phyloP scores from a whole-genome alignment of 1,140 invertebrate species.

The Eriocheir sinensis region DNA sequence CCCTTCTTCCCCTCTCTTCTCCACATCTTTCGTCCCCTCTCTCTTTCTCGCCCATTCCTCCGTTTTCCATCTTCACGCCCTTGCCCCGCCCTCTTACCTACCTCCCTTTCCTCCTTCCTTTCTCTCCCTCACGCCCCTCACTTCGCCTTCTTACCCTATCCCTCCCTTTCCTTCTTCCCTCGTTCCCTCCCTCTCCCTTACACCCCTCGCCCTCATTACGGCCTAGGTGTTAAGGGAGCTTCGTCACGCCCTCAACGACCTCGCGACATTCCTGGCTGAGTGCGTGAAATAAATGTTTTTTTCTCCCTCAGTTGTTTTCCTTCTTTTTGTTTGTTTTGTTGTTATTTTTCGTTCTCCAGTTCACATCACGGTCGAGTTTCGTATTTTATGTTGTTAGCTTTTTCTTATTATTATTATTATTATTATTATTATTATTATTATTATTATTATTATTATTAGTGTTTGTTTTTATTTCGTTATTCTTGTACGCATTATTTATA shows the following conservation, averaged over 20 bases:
- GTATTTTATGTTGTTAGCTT: background rate
- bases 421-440: conserved; percentile 30
- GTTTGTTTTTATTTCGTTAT: too few species aligned
- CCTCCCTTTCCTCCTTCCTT: background rate
- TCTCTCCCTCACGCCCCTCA: background rate
- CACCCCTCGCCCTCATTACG: background rate
- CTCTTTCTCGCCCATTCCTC: background rate
- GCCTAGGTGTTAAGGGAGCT: background rate
- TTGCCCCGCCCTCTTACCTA: too few species aligned
- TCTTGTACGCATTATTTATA: too few species aligned
- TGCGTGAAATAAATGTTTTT: too few species aligned
- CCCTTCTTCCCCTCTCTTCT: background rate
- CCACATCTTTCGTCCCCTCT: background rate
- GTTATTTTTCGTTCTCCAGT: background rate
- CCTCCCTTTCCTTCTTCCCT: background rate
- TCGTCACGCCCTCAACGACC: too few species aligned
- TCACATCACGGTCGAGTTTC: too few species aligned
- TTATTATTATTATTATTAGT: conserved; percentile 4
- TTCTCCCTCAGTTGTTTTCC: too few species aligned
- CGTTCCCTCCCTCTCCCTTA: background rate
- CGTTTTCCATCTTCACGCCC: background rate
- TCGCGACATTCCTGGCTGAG: too few species aligned
- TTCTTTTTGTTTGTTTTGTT: too few species aligned
- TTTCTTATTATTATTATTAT: background rate
- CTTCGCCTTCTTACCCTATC: too few species aligned